Evolutionary conservation across 2,113 vertebrate genomes (phyloP).

Genomic region (Macroglossus sobrinus): DNA sequence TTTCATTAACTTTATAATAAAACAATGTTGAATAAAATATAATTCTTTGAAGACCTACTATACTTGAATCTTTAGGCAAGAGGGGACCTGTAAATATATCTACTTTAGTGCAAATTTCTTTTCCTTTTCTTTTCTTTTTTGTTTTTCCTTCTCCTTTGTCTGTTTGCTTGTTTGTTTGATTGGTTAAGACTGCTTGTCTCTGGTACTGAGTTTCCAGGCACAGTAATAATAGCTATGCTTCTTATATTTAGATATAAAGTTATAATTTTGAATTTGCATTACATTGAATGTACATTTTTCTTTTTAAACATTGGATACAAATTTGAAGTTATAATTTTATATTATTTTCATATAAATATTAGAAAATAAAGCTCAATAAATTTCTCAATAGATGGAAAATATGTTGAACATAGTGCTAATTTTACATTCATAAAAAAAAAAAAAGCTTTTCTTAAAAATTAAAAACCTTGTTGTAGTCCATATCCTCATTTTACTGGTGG

Average conservation of each 20-base stretch:
- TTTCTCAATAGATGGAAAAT: background rate
- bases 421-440: background rate
- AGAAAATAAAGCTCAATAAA: background rate
- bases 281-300: background rate
- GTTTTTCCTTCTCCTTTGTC: background rate
- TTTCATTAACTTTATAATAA: background rate
- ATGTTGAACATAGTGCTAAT: background rate
- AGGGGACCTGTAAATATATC: background rate
- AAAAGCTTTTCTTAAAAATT: background rate
- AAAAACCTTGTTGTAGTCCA: background rate
- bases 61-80: background rate
- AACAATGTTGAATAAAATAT: background rate
- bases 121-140: background rate
- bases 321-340: background rate
- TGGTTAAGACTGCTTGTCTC: background rate
- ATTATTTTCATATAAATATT: background rate
- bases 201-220: background rate
- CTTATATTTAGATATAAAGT: conserved; percentile 8
- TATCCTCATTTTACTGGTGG: background rate
- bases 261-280: background rate
- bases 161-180: background rate
- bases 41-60: background rate
- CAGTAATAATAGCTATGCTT: background rate
- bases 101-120: background rate
- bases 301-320: background rate